A percentile compares a stretch with the other conserved stretches of the same genome.
These are phyloP conservation scores for Lepus timidus DNA, from an alignment of 2,113 vertebrate species.

Conservation along the genomic window DNA sequence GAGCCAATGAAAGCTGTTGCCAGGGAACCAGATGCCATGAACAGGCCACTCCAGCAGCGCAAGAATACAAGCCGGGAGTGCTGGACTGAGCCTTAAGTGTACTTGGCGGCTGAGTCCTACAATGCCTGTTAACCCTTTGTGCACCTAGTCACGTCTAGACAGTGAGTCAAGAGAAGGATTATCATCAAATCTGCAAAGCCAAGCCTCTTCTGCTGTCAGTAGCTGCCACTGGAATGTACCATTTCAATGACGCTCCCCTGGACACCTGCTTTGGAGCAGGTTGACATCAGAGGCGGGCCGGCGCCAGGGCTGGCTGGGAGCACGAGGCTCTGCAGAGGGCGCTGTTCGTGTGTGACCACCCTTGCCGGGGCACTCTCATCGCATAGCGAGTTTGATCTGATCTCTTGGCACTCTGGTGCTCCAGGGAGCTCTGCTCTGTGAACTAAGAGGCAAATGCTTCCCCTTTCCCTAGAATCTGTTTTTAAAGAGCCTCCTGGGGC, in stretches of 20 bases:
- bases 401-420: background rate
- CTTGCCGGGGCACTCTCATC: background rate
- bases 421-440: background rate
- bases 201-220: background rate
- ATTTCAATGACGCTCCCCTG: background rate
- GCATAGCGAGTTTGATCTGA: background rate
- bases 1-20: constrained; percentile 92
- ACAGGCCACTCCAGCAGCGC: constrained; percentile 88
- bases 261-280: too few relatives aligned
- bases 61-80: constrained; percentile 89
- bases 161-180: constrained; percentile 12
- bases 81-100: constrained; percentile 85
- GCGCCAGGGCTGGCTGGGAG: background rate
- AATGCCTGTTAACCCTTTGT: constrained; percentile 86
- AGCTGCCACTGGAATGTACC: background rate
- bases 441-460: background rate
- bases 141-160: constrained; percentile 22
- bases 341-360: background rate
- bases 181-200: background rate
- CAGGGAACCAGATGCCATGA: constrained; percentile 92
- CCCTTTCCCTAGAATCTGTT: background rate
- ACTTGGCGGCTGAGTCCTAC: constrained; percentile 82
- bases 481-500: background rate
- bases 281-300: background rate
- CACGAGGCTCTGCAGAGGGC: background rate